Conservation (phyloP, 2,888 invertebrate genomes). For the Eupeodes latifasciatus region DNA sequence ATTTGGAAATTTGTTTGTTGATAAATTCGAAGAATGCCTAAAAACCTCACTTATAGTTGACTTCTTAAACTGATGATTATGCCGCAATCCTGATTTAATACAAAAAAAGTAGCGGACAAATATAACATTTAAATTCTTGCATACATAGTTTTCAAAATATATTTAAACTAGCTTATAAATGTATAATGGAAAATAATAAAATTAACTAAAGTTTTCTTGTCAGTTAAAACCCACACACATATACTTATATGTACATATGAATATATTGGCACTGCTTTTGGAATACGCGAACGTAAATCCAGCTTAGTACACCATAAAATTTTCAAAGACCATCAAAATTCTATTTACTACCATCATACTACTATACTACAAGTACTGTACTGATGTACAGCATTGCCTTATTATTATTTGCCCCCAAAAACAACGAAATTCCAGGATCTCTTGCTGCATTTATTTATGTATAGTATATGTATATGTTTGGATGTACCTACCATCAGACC, state of each 20-base stretch:
- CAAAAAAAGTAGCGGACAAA: too few species aligned
- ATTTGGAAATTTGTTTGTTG: too few species aligned
- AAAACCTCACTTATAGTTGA: too few species aligned
- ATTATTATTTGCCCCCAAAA: conserved; percentile 2
- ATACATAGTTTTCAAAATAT: too few species aligned
- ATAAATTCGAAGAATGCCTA: too few species aligned
- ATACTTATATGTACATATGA: too few species aligned
- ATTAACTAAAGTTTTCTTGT: background rate
- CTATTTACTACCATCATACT: background rate
- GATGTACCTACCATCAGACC: too few species aligned
- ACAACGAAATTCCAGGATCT: conserved; percentile 41
- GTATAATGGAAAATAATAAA: background rate
- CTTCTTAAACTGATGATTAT: too few species aligned
- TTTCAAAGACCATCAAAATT: conserved; percentile 34
- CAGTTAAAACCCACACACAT: background rate
- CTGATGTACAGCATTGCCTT: background rate
- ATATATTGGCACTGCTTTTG: background rate
- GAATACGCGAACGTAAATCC: background rate
- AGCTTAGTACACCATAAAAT: background rate
- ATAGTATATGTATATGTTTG: too few species aligned
- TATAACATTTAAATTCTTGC: too few species aligned
- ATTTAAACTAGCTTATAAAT: background rate
- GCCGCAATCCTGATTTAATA: too few species aligned
- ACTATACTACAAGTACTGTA: background rate
- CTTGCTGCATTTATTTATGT: conserved; percentile 6